Percentiles rank a stretch among this genome's conserved stretches.
Evolutionary conservation across 1,140 invertebrate species (phyloP).

Genomic region (Daktulosphaira vitifoliae): DNA sequence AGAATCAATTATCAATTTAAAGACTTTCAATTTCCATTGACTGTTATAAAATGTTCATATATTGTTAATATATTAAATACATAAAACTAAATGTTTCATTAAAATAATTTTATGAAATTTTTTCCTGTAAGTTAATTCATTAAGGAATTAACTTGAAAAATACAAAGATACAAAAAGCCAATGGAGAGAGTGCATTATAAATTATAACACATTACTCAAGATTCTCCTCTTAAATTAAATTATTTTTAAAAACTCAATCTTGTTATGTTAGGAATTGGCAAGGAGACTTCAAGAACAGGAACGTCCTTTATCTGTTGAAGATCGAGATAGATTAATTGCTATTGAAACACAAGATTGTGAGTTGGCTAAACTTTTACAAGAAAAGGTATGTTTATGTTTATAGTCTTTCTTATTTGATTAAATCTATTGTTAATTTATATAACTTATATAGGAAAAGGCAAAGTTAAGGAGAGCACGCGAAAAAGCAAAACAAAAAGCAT

Average conservation of each 20-base stretch:
- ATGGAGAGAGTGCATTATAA: too few species aligned
- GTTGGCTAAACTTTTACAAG: slow-evolving; percentile 78
- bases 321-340: slow-evolving; percentile 63
- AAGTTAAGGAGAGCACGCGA: slow-evolving; percentile 58
- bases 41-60: too few species aligned
- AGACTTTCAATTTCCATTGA: too few species aligned
- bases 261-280: slow-evolving; percentile 52
- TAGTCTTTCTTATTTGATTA: neutral
- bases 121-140: too few species aligned
- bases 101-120: too few species aligned
- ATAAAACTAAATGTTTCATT: too few species aligned
- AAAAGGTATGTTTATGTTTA: slow-evolving; percentile 50
- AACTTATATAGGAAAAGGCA: slow-evolving; percentile 51
- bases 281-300: slow-evolving; percentile 57
- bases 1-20: too few species aligned
- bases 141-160: too few species aligned
- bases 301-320: slow-evolving; percentile 47
- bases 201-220: too few species aligned
- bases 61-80: too few species aligned
- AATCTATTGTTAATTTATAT: neutral
- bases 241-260: neutral
- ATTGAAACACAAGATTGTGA: slow-evolving; percentile 88
- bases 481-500: slow-evolving; percentile 55
- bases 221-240: too few species aligned
- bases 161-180: too few species aligned